Evolutionary conservation across 2,797 vertebrate genomes (phyloP).

Genomic region (Rhabdomys pumilio): DNA sequence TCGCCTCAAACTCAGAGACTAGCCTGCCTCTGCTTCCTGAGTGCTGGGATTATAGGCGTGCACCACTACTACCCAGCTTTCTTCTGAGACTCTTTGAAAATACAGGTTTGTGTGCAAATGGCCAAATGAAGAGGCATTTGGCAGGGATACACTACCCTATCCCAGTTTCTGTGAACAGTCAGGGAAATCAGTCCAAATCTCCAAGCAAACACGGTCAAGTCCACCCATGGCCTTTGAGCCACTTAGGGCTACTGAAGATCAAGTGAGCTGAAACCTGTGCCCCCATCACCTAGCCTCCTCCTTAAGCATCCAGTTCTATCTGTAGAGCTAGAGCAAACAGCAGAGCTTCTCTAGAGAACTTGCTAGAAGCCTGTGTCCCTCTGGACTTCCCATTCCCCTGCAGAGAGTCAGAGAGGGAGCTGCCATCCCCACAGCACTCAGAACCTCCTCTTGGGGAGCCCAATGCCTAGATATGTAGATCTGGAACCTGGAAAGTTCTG

Average conservation of each 20-base stretch:
- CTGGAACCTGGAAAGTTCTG: background rate
- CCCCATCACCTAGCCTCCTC: background rate
- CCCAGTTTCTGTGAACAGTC: constrained; percentile 7
- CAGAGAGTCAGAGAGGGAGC: background rate
- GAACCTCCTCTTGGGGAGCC: background rate
- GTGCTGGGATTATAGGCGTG: background rate
- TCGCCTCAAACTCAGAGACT: background rate
- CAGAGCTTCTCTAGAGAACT: background rate
- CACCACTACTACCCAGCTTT: background rate
- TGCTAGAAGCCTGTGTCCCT: background rate
- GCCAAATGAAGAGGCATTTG: background rate
- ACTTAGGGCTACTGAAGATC: background rate
- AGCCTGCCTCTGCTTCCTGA: background rate
- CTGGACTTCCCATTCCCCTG: background rate
- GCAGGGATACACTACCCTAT: background rate
- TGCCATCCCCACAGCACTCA: background rate
- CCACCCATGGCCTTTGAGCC: background rate
- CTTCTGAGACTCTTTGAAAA: constrained; percentile 24
- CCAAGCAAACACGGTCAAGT: background rate
- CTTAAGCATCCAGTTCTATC: background rate
- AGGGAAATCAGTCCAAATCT: background rate
- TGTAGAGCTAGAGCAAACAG: background rate
- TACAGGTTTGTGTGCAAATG: background rate
- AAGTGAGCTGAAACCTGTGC: background rate
- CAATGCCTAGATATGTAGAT: background rate